Conservation (phyloP, 1,140 invertebrate genomes). For the Bicyclus anynana region DNA sequence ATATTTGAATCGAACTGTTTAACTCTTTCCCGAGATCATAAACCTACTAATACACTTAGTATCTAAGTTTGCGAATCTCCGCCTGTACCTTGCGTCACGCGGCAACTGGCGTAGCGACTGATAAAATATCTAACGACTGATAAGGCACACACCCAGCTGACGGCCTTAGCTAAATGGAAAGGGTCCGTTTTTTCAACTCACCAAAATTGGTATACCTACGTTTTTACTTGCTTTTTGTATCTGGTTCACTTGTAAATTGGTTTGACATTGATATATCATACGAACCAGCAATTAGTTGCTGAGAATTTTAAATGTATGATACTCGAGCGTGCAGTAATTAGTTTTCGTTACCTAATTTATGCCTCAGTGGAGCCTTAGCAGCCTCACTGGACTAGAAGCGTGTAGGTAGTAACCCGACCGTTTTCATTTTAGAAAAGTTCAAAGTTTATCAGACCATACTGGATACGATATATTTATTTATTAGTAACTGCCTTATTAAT, state of each 20-base stretch:
- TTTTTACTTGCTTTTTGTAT: not conserved
- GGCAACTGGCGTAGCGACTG: not conserved
- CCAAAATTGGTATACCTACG: not conserved
- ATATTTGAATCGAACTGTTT: too few species aligned
- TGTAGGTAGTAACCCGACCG: too few species aligned
- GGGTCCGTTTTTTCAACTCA: slow-evolving; percentile 4
- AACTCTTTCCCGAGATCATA: too few species aligned
- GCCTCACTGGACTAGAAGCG: too few species aligned
- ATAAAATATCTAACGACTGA: slow-evolving; percentile 9
- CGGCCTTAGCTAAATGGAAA: slow-evolving; percentile 9
- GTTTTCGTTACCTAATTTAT: too few species aligned
- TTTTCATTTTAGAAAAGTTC: too few species aligned
- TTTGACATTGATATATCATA: slow-evolving; percentile 3
- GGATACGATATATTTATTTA: too few species aligned
- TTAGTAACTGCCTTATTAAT: too few species aligned
- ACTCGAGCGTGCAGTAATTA: too few species aligned
- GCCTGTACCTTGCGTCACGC: not conserved
- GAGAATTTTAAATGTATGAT: not conserved
- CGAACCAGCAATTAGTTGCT: not conserved
- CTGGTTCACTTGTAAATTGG: slow-evolving; percentile 1
- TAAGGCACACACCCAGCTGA: not conserved
- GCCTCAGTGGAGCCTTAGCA: too few species aligned
- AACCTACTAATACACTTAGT: too few species aligned
- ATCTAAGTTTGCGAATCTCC: not conserved
- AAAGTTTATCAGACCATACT: too few species aligned